Base-by-base conservation (phyloP, 2,888 invertebrate genomes). In the Chloromyia formosa region DNA sequence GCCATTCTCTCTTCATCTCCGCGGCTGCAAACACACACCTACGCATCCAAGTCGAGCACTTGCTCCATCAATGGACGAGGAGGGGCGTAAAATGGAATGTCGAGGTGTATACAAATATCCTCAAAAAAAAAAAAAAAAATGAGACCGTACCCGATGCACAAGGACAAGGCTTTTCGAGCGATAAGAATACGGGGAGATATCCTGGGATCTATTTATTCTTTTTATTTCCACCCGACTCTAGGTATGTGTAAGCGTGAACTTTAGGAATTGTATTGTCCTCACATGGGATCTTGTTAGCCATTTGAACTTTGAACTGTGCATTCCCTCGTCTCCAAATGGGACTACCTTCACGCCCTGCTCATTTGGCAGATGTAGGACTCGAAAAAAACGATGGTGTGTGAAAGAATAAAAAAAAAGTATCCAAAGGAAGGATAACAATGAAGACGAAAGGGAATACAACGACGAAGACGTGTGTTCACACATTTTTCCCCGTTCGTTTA, bases 241-340 rank as follows among this genome's bases (percentile, higher is more conserved):
- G 5, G 42, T 42, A 9, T 42, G 42, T 5, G 42, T 42, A 42
- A n/a, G 27, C 27, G 7, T n/a, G 49, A 49, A 49, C 14, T 49
- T 49, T 49, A 3, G 16, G 49, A 12, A 49, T 49, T 66, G 73
- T 73, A 60, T 68, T 68, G 69, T 58, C 49, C 66, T 75, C 75
- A 73, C 66, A 68, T 73, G 75, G 73, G 73, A 75, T 68, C 75
- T 75, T 73, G 75, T 75, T 75, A 75, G 73, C 73, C 62, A 75
- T 75, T 75, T 68, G 73, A 75, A 75, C 75, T 75, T 68, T 73
- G 73, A 69, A 75, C 75, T 73, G 68, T 73, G 68, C 62, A n/a
- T n/a, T n/a, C n/a, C n/a, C 68, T 64, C 66, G 16, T 53, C 62
- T 20, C 54, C 10, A 53, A 58, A 49, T 58, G 22, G 22, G 58